A percentile compares a stretch with the other conserved stretches of the same genome.
Evolutionary conservation across 2,888 invertebrate genomes (phyloP).

Genomic region (Pseudanteris insignis): DNA sequence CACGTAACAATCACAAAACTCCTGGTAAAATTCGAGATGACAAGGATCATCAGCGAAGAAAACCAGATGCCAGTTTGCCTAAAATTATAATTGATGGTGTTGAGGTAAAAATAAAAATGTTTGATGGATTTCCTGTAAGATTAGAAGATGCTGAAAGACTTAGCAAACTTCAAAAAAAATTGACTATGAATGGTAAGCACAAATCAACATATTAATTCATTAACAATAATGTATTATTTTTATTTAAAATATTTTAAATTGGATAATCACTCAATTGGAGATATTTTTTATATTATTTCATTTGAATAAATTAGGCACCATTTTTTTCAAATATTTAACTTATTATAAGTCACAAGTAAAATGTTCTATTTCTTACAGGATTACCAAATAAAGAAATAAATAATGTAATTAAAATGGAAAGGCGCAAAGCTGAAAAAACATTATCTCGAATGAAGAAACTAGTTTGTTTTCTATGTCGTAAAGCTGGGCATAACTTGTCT

Average conservation of each 20-base stretch:
- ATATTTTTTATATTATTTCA: no score
- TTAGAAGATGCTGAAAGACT: slow-evolving; percentile 76
- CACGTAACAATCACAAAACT: slow-evolving; percentile 54
- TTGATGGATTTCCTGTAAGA: slow-evolving; percentile 78
- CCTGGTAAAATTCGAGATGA: slow-evolving; percentile 67
- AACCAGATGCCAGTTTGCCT: slow-evolving; percentile 63
- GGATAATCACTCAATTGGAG: no score
- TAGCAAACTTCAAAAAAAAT: slow-evolving; percentile 71
- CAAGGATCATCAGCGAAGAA: slow-evolving; percentile 58
- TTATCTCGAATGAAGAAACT: slow-evolving; percentile 74
- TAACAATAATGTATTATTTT: no score
- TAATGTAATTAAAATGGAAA: slow-evolving; percentile 74
- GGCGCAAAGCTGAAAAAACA: slow-evolving; percentile 78
- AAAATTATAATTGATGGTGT: slow-evolving; percentile 74
- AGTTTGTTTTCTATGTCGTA: slow-evolving; percentile 82
- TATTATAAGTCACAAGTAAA: not conserved
- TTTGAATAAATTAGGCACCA: no score
- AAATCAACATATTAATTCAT: no score
- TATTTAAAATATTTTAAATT: no score
- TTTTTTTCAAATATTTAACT: no score
- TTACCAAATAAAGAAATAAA: slow-evolving; percentile 76
- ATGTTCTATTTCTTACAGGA: slow-evolving; percentile 52
- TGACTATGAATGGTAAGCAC: slow-evolving; percentile 74
- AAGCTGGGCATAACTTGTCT: slow-evolving; percentile 81
- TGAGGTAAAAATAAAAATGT: slow-evolving; percentile 72